Evolutionary conservation across 2,113 vertebrate species (phyloP), one percentile per base, ranked within the genome.

Genomic region (Onychostruthus taczanowskii): DNA sequence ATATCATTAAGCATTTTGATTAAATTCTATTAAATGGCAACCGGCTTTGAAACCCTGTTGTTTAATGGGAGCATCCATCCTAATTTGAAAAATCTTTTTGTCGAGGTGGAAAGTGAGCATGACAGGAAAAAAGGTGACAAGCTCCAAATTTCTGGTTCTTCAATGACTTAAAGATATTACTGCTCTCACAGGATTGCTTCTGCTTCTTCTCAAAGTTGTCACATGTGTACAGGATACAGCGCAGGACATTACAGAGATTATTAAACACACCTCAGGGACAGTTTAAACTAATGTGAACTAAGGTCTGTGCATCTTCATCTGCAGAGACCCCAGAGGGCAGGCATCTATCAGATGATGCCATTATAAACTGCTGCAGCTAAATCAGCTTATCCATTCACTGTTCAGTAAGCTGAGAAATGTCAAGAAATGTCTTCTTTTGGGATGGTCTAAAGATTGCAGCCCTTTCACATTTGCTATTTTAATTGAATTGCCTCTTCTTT

Each of bases 191-290:
- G 31, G 52, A 30, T 35, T 59, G 31, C 44, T 75, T 81, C 44
- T 63, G 31, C 47, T 72, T 84, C 47, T 61, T 84, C 69, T 82
- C 39, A 64, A 68, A 63, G 49, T 31, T 79, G 52, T 79, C 78
- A 91, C 50, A 62, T 21, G 23, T 2, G 5, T 2, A 37, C 3
- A 68, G 31, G 58, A 66, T 26, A 52, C 20, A 79, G 70, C 87
- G 24, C 58, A 87, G 69, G 41, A 68, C 47, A 22, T 75, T 89
- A 64, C 13, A 85, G 37, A 0, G 1, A 79, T 91, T 91, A 79
- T 90, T 91, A 93, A 95, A 87, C 19, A 20, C 37, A 87, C 78
- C 78, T 90, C 39, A 47, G 81, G 82, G 78, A 87, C 66, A 56
- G 47, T 82, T 94, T 91, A 87, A 82, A 30, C 5, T 89, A 91